Conservation (phyloP, 30 jellyfish, hydroid and myxozoan species). For the Aurelia aurita region DNA sequence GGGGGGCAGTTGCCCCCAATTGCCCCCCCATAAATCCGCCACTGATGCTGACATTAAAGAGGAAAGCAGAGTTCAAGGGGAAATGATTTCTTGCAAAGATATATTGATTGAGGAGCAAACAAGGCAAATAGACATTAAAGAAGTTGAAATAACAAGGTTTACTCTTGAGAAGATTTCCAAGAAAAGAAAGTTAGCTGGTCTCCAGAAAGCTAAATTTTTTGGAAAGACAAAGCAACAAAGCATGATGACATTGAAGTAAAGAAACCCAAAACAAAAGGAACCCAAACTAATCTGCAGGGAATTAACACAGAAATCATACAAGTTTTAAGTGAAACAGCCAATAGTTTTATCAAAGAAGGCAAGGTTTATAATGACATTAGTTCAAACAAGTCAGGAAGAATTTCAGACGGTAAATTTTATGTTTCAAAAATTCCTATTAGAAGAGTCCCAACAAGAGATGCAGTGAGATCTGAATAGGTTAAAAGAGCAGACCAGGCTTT, state of each 20-base stretch:
- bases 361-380: background rate
- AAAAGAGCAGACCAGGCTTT: slow-evolving; percentile 3
- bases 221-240: background rate
- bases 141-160: background rate
- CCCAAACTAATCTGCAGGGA: too few relatives aligned
- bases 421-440: background rate
- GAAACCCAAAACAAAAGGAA: too few relatives aligned
- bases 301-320: too few relatives aligned
- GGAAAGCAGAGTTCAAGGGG: background rate
- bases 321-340: too few relatives aligned
- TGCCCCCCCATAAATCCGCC: too few relatives aligned
- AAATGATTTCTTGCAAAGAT: background rate
- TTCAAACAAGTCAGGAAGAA: background rate
- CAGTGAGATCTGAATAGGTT: background rate
- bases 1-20: too few relatives aligned
- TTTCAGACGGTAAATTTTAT: background rate
- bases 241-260: background rate
- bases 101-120: background rate
- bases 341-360: too few relatives aligned
- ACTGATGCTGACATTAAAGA: too few relatives aligned
- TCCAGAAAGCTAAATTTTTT: background rate
- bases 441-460: background rate
- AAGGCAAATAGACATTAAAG: background rate
- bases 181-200: background rate
- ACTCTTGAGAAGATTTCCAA: background rate